Evolutionary conservation across 2,113 vertebrate genomes (phyloP), one percentile per base, ranked within the genome.

Genomic region (Camelus dromedarius): DNA sequence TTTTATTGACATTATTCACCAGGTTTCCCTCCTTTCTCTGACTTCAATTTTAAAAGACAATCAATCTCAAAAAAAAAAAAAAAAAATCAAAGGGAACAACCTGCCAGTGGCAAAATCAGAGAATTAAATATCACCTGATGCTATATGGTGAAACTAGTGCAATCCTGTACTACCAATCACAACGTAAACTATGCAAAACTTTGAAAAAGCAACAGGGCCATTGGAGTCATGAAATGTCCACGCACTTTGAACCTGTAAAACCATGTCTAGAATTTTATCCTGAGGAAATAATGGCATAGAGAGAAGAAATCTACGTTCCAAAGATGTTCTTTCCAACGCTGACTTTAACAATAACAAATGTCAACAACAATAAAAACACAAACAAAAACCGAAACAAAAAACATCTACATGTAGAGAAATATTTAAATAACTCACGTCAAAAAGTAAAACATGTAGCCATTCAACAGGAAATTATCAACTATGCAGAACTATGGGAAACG

Each of bases 1-100:
- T 77, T 83, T 93, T 96, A 76, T 85, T 93, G 72, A 96, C 13
- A 60, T 75, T 46, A 64, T n/a, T 84, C 13, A 42, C 80, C 76
- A 48, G 8, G 4, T 96, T 77, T 93, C 24, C 13, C 13, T 89
- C 38, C 30, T 88, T 95, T 48, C 15, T 20, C 30, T 75, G 30
- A 22, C 7, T 10, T 26, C 32, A 86, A 60, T 89, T 70, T 89
- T 56, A 85, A 80, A 88, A 94, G 76, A 84, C 3, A 87, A 2
- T 77, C 12, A 86, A 24, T 22, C 15, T 92, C 28, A 75, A 95
- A 93, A 89, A 22, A 38, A 89, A 58, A 38, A 22, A 32, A 19
- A 32, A 32, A 50, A 73, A 35, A 52, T 38, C 19, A 24, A 56
- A 54, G 5, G 28, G 42, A 89, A 58, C 5, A 84, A 69, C 18